Evolutionary conservation across 2,113 vertebrate genomes (phyloP).

Genomic region (Sturnira hondurensis): DNA sequence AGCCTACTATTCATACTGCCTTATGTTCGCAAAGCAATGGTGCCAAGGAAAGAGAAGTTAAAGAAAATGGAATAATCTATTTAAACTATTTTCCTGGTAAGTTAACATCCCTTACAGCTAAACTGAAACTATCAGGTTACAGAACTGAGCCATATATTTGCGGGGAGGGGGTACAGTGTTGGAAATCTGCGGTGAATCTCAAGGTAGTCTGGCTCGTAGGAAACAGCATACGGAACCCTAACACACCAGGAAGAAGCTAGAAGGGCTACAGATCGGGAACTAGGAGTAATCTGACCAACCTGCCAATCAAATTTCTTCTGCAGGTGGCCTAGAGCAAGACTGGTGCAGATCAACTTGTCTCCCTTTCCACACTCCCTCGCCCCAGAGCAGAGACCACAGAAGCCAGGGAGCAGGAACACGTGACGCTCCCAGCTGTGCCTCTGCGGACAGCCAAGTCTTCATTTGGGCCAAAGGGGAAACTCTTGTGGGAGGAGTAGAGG

Average conservation of each 20-base stretch:
- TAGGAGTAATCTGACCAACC: not conserved
- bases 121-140: not conserved
- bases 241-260: not conserved
- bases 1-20: constrained; percentile 85
- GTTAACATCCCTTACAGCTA: not conserved
- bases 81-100: constrained; percentile 72
- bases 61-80: constrained; percentile 80
- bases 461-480: constrained; percentile 74
- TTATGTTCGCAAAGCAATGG: constrained; percentile 87
- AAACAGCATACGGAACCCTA: not conserved
- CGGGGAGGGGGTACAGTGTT: accelerated
- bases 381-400: constrained; percentile 38
- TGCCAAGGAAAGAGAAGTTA: constrained; percentile 89
- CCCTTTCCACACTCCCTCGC: constrained; percentile 43
- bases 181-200: not conserved
- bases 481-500: constrained; percentile 65
- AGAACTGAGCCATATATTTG: not conserved
- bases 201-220: not conserved
- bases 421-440: constrained; percentile 5
- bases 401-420: constrained; percentile 7
- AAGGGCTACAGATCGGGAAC: not conserved
- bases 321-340: constrained; percentile 76
- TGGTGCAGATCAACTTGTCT: constrained; percentile 43
- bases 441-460: constrained; percentile 44
- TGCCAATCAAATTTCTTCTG: not conserved